Evolutionary conservation across 2,888 invertebrate genomes (phyloP).

Genomic region (Oscheius sp.): DNA sequence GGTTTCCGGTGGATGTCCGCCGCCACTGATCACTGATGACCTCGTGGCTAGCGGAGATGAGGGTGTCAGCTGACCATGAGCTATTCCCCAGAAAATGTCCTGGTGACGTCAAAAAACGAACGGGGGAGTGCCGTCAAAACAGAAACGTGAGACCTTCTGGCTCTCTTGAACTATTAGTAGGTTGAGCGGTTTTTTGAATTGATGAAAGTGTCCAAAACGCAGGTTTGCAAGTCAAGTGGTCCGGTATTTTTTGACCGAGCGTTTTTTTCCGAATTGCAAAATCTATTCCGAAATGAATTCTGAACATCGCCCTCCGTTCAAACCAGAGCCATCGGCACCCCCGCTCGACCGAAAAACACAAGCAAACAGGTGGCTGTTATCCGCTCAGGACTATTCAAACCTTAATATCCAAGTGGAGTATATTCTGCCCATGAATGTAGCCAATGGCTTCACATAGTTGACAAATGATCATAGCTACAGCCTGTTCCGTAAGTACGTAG

Average conservation of each 20-base stretch:
- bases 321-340: conserved; percentile 13
- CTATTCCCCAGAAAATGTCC: neutral
- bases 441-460: conserved; percentile 94
- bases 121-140: conserved; percentile 10
- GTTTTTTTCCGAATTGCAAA: too few relatives aligned
- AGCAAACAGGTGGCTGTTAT: conserved; percentile 22
- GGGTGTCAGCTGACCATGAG: conserved; percentile 14
- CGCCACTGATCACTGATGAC: conserved; percentile 17
- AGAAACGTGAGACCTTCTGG: neutral
- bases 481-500: conserved; percentile 92
- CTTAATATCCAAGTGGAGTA: conserved; percentile 97
- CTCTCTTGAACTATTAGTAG: neutral
- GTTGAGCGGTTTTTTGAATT: neutral
- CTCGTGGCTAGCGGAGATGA: conserved; percentile 15
- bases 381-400: conserved; percentile 76
- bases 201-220: too few relatives aligned
- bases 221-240: too few relatives aligned
- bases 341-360: conserved; percentile 25
- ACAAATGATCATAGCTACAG: conserved; percentile 94
- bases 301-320: conserved; percentile 4
- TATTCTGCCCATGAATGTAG: conserved; percentile 94
- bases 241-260: too few relatives aligned
- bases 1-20: conserved; percentile 4
- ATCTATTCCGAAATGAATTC: neutral
- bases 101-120: conserved; percentile 27